Evolutionary conservation across 2,888 invertebrate species (phyloP).

Genomic region (Geophilus truncorum): DNA sequence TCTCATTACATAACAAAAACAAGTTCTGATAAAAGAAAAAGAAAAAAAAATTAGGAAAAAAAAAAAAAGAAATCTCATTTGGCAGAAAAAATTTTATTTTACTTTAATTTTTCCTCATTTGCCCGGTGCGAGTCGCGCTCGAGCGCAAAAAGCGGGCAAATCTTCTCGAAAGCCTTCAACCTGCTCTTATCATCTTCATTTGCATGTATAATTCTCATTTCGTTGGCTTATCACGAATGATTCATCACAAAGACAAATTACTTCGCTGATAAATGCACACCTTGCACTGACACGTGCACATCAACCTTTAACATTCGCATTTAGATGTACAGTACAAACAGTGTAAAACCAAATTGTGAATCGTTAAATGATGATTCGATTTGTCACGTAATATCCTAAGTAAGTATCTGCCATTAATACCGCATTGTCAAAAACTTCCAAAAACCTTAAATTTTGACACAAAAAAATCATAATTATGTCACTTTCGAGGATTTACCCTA

Average conservation of each 20-base stretch:
- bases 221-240: slow-evolving; percentile 9
- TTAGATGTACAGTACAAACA: background rate
- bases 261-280: slow-evolving; percentile 1
- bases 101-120: background rate
- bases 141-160: background rate
- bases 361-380: no score
- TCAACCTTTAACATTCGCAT: background rate
- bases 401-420: no score
- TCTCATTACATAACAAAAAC: no score
- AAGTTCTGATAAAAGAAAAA: no score
- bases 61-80: no score
- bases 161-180: background rate
- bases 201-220: slow-evolving; percentile 15
- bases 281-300: background rate
- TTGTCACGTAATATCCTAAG: no score
- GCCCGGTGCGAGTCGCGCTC: background rate
- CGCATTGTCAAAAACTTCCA: no score
- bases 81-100: background rate
- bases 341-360: no score
- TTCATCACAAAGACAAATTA: slow-evolving; percentile 25
- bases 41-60: no score
- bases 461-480: no score
- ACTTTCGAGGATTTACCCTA: no score
- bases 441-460: no score
- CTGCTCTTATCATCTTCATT: slow-evolving; percentile 3